phyloP scores from a whole-genome alignment of 2,888 invertebrate species.

The Brenthis hecate region DNA sequence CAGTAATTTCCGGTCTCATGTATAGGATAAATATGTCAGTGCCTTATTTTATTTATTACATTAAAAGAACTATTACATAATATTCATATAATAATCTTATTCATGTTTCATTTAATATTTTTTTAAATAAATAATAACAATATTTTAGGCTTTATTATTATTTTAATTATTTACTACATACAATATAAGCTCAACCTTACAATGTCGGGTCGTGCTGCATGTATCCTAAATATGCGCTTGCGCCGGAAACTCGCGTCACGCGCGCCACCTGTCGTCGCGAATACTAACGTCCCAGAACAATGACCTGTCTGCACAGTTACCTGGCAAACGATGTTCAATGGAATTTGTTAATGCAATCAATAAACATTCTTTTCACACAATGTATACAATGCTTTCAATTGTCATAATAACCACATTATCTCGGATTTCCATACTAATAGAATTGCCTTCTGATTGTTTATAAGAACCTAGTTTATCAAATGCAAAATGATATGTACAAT shows the following conservation, averaged over 20 bases:
- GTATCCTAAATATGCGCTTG: conserved; percentile 58
- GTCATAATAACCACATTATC: conserved; percentile 32
- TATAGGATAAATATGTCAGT: no score
- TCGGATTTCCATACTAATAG: conserved; percentile 24
- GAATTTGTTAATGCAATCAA: conserved; percentile 30
- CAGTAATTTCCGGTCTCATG: no score
- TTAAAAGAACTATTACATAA: no score
- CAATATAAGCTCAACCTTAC: conserved; percentile 22
- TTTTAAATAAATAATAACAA: neutral
- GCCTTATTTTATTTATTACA: no score
- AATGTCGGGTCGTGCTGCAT: conserved; percentile 43
- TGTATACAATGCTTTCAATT: conserved; percentile 29
- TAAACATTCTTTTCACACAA: conserved; percentile 34
- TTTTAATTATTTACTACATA: neutral
- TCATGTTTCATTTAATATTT: neutral
- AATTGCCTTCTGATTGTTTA: conserved; percentile 5
- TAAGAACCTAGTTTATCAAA: neutral
- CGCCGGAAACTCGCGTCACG: conserved; percentile 70
- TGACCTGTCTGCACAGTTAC: conserved; percentile 56
- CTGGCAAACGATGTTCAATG: conserved; percentile 25
- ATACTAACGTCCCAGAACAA: conserved; percentile 64
- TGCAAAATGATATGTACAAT: no score
- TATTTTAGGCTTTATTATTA: neutral
- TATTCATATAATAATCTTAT: neutral
- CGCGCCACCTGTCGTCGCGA: conserved; percentile 59